Evolutionary conservation across 2,113 vertebrate species (phyloP).

Genomic region (Actenoides lindsayi): DNA sequence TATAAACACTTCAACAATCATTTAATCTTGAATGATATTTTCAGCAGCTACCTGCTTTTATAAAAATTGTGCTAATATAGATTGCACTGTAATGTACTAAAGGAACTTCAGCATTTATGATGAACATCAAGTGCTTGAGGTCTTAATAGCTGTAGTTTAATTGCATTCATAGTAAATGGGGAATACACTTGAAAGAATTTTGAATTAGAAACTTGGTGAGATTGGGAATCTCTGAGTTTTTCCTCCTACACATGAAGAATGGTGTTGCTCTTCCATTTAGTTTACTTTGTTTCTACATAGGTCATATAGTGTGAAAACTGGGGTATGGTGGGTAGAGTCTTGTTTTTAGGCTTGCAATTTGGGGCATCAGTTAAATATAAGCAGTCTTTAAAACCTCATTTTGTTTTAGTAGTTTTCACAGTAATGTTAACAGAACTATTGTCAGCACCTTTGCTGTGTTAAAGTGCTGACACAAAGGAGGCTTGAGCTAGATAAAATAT

Average conservation of each 20-base stretch:
- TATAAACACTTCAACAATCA: neutral
- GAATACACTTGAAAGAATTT: neutral
- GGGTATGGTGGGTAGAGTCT: neutral
- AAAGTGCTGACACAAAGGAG: constrained; percentile 62
- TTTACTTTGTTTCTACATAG: neutral
- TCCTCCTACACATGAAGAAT: neutral
- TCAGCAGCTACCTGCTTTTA: neutral
- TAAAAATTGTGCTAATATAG: neutral
- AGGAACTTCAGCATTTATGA: neutral
- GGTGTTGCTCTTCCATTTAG: neutral
- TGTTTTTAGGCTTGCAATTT: neutral
- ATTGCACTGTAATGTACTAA: neutral
- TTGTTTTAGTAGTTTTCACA: constrained; percentile 18
- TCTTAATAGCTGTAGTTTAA: neutral
- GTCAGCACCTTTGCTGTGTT: constrained; percentile 60
- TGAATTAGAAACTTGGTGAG: neutral
- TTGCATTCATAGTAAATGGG: neutral
- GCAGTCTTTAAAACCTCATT: neutral
- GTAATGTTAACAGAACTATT: constrained; percentile 32
- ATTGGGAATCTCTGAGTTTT: neutral
- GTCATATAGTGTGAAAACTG: neutral
- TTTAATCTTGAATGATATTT: neutral
- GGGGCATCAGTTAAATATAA: neutral
- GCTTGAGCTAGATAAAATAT: constrained; percentile 54
- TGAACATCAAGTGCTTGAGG: neutral